Base-by-base conservation (phyloP, 30 jellyfish, hydroid and myxozoan genomes). In the Cassiopea andromeda region DNA sequence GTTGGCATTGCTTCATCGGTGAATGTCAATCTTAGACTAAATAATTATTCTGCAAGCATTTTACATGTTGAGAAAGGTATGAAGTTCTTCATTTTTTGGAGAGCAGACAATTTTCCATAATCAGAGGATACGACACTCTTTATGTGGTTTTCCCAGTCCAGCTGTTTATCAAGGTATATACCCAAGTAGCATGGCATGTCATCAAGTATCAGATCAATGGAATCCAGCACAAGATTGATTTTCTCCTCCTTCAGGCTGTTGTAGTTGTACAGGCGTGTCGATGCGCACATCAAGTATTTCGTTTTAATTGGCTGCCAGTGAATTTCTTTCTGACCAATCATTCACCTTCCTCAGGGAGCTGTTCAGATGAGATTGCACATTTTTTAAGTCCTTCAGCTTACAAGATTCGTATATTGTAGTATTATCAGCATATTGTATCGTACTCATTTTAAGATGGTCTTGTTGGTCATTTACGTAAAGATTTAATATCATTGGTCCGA, bases 1-100 rank as follows among this genome's bases (percentile, higher is more conserved):
- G 75, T 69, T 83, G 83, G 57, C 78, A 48, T 84, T 83, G 77
- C 84, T 1, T 68, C 10, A 81, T 81, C 89, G 66, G 27, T 60
- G n/a, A 44, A 81, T 38, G 69, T 44, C 66, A 81, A 43, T 64
- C 80, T 47, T 47, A 9, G 87, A 59, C 38, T 48, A 66, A 15
- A 78, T 44, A 78, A 57, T 78, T 75, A 78, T 78, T 78, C 48
- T 38, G 75, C 87, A 15, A 78, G 60, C 75, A 58, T 81, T 81
- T 81, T 60, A 12, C 46, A 27, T 81, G 89, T 46, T 81, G 68
- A 18, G 1, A 81, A 81, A 48, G 89, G 48, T n/a, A n/a, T n/a
- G n/a, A n/a, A n/a, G n/a, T n/a, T n/a, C n/a, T n/a, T n/a, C n/a
- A n/a, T n/a, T n/a, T n/a, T n/a, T n/a, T n/a, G n/a, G n/a, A n/a